Conservation (phyloP, 1,140 invertebrate species). For the Scaptodrosophila lebanonensis region DNA sequence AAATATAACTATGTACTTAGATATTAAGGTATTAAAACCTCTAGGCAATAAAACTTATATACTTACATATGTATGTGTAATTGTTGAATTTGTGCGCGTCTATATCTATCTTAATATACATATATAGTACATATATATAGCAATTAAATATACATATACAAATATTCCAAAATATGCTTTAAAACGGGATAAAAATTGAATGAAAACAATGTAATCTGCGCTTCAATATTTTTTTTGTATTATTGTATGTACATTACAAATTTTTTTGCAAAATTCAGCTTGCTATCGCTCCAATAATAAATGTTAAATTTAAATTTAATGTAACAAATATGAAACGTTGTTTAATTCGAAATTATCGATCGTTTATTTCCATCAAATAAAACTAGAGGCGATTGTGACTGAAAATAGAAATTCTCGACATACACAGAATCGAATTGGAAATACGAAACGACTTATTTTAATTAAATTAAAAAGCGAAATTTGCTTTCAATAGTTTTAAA, state of each 20-base stretch:
- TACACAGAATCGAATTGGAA: no score
- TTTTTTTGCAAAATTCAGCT: not conserved
- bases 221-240: not conserved
- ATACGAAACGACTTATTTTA: no score
- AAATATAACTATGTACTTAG: conserved; percentile 15
- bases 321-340: conserved; percentile 11
- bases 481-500: no score
- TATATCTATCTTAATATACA: conserved; percentile 15
- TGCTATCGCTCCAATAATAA: conserved; percentile 2
- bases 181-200: no score
- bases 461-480: no score
- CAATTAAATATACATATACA: conserved; percentile 7
- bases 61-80: conserved; percentile 9
- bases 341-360: not conserved
- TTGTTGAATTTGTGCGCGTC: conserved; percentile 18
- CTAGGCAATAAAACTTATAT: conserved; percentile 7
- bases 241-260: conserved; percentile 11
- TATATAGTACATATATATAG: not conserved
- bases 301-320: conserved; percentile 3
- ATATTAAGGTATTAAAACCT: conserved; percentile 9
- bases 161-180: conserved; percentile 4
- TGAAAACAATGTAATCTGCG: no score
- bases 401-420: no score
- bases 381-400: no score
- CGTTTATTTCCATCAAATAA: no score